Evolutionary conservation across 1,140 invertebrate species (phyloP).

Genomic region (Drosophila fuyamai): DNA sequence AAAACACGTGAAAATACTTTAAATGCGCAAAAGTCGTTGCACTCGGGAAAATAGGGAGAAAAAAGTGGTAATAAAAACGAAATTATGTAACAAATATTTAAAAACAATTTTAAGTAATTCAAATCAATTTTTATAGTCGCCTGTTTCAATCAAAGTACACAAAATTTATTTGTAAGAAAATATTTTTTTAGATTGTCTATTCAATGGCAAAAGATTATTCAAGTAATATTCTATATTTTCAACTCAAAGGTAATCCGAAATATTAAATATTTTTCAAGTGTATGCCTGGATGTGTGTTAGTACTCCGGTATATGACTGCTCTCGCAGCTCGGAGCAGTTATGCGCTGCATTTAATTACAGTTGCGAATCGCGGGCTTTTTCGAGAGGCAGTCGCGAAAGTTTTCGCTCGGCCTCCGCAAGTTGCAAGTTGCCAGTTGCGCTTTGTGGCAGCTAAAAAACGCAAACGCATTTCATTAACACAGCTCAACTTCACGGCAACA

Average conservation of each 20-base stretch:
- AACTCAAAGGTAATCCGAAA: no score
- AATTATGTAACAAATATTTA: background rate
- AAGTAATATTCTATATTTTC: no score
- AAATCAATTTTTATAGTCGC: no score
- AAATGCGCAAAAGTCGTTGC: slow-evolving; percentile 45
- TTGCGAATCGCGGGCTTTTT: slow-evolving; percentile 43
- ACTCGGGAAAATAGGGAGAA: background rate
- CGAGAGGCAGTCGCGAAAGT: slow-evolving; percentile 55
- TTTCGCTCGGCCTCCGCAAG: slow-evolving; percentile 60
- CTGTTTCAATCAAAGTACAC: no score
- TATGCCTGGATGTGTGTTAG: slow-evolving; percentile 19
- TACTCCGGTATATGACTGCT: slow-evolving; percentile 57
- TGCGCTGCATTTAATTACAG: slow-evolving; percentile 81
- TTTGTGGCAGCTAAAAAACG: slow-evolving; percentile 66
- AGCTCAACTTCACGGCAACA: slow-evolving; percentile 73
- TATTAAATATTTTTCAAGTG: background rate
- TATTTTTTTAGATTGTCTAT: no score
- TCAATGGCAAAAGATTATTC: no score
- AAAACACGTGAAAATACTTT: slow-evolving; percentile 51
- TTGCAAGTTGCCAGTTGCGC: slow-evolving; percentile 41
- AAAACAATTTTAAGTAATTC: no score
- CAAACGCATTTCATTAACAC: slow-evolving; percentile 81
- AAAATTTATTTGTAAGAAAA: no score
- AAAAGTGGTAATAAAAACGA: no score
- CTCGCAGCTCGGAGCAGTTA: slow-evolving; percentile 64